Evolutionary conservation across 2,888 invertebrate species (phyloP).

Genomic region (Heliconius hortense): DNA sequence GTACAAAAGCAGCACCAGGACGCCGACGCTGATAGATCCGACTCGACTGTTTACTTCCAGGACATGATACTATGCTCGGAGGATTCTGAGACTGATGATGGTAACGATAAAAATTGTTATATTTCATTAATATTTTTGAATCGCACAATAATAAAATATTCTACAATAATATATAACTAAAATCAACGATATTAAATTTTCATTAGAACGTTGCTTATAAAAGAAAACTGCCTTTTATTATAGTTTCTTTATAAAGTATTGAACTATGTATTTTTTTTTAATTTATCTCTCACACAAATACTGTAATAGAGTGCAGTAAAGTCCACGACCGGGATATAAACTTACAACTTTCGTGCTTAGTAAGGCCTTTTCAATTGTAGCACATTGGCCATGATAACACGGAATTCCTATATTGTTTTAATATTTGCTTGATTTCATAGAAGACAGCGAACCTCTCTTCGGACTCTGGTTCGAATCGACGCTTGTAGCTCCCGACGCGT

Average conservation of each 20-base stretch:
- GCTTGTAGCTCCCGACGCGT: constrained; percentile 88
- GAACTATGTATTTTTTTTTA: no score
- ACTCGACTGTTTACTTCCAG: constrained; percentile 97
- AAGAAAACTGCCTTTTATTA: no score
- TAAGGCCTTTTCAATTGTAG: no score
- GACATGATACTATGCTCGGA: constrained; percentile 95
- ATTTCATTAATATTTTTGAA: not conserved
- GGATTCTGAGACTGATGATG: constrained; percentile 94
- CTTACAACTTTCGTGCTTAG: no score
- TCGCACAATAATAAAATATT: no score
- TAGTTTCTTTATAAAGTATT: no score
- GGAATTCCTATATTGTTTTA: not conserved
- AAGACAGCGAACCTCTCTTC: constrained; percentile 92
- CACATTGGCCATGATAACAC: not conserved
- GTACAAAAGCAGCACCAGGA: constrained; percentile 89
- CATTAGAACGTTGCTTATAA: no score
- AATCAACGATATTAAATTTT: no score
- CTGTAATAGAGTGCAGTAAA: no score
- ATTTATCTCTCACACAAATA: no score
- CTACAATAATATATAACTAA: no score
- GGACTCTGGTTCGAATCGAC: constrained; percentile 98
- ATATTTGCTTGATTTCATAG: constrained; percentile 53
- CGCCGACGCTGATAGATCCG: constrained; percentile 93
- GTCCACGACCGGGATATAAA: no score
- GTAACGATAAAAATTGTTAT: constrained; percentile 62